These are phyloP conservation scores for Tethea ocularis DNA, from an alignment of 2,888 invertebrate genomes.

Conservation along the genomic window DNA sequence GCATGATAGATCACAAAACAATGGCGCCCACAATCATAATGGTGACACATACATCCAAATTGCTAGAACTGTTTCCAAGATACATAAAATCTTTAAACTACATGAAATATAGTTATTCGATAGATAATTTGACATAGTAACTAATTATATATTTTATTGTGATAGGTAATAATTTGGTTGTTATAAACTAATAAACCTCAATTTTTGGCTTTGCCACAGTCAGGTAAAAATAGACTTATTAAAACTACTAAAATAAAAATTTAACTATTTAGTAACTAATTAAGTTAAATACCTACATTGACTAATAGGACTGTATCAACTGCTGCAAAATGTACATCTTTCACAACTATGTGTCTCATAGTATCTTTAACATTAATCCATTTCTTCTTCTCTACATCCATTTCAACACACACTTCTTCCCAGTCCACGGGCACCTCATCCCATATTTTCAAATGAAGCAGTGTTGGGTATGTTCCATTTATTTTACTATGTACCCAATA, in stretches of 20 bases:
- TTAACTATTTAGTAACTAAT: neutral
- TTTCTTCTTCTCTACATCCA: conserved; percentile 82
- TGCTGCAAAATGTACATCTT: conserved; percentile 83
- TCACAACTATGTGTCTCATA: conserved; percentile 75
- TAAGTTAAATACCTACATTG: conserved; percentile 69
- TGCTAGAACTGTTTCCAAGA: too few relatives aligned
- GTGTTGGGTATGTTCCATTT: conserved; percentile 63
- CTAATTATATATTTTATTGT: too few relatives aligned
- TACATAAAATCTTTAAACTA: too few relatives aligned
- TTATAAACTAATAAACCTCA: too few relatives aligned
- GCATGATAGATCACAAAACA: too few relatives aligned
- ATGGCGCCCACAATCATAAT: too few relatives aligned
- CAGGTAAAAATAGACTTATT: too few relatives aligned
- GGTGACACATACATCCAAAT: too few relatives aligned
- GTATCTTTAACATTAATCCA: conserved; percentile 79
- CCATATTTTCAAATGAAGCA: conserved; percentile 62
- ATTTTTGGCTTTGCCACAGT: too few relatives aligned
- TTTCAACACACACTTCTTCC: conserved; percentile 83
- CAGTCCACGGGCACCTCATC: conserved; percentile 76
- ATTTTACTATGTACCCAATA: conserved; percentile 75
- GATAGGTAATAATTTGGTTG: too few relatives aligned
- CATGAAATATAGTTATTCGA: too few relatives aligned
- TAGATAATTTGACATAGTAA: too few relatives aligned
- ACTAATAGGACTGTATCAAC: conserved; percentile 83
- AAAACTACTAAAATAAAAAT: neutral